Evolutionary conservation across 2,797 vertebrate species (phyloP).

Genomic region (Smutsia temminckii): DNA sequence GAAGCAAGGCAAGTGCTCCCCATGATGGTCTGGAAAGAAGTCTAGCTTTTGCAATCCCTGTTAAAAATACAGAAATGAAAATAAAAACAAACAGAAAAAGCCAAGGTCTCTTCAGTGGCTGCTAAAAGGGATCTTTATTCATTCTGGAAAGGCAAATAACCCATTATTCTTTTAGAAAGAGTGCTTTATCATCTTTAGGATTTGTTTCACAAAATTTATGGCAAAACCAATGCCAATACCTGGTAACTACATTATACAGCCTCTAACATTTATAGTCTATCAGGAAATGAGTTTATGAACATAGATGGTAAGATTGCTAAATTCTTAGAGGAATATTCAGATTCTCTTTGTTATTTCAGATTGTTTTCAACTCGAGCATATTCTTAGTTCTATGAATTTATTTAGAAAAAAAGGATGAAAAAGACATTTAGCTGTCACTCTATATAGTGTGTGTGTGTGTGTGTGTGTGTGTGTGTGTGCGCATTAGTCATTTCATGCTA

Average conservation of each 20-base stretch:
- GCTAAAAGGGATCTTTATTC: not conserved
- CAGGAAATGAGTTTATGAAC: constrained; percentile 11
- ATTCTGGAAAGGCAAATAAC: constrained; percentile 21
- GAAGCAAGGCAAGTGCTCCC: constrained; percentile 74
- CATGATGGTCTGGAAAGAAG: constrained; percentile 69
- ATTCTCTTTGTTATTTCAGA: not conserved
- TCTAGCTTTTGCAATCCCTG: constrained; percentile 60
- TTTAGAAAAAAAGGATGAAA: not conserved
- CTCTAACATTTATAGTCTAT: not conserved
- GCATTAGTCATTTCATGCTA: not conserved
- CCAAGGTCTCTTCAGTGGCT: not conserved
- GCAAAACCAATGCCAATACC: not conserved
- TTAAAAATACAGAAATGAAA: constrained; percentile 8
- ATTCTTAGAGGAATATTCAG: not conserved
- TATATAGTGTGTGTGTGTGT: not conserved
- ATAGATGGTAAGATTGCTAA: not conserved
- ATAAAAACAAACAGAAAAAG: constrained; percentile 65
- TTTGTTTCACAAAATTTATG: constrained; percentile 35
- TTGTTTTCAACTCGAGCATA: not conserved
- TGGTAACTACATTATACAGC: not conserved
- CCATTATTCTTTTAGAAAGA: constrained; percentile 28
- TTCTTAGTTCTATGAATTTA: not conserved
- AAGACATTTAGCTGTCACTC: not conserved
- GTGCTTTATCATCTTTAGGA: not conserved
- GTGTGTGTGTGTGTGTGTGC: not conserved